Percentiles rank a stretch among this genome's conserved stretches.
Conservation (phyloP, 2,113 vertebrate species). For the Odontophorus gujanensis region DNA sequence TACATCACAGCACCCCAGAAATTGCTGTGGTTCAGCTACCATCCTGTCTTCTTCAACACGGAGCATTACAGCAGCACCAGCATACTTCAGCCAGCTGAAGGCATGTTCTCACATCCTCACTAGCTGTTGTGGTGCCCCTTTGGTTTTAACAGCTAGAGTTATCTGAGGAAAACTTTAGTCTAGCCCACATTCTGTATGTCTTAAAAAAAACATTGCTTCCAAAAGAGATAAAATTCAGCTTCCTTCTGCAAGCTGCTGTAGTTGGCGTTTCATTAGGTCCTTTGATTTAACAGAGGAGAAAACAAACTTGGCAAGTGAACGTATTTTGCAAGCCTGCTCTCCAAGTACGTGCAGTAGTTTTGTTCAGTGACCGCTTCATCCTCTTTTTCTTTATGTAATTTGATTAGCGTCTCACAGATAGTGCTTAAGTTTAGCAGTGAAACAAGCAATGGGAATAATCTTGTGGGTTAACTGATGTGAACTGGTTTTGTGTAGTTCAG, state of each 20-base stretch:
- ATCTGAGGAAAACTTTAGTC: neutral
- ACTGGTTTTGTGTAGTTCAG: neutral
- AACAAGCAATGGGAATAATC: neutral
- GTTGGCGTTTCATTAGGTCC: neutral
- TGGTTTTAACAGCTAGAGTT: neutral
- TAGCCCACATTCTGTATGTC: neutral
- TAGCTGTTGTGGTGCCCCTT: neutral
- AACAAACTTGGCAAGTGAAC: neutral
- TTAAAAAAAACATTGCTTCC: neutral
- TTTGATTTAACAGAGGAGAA: neutral
- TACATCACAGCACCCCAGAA: neutral
- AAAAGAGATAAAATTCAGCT: neutral
- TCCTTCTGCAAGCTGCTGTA: neutral
- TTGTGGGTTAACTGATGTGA: neutral
- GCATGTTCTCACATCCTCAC: neutral
- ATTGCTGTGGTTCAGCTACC: neutral
- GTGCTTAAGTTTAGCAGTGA: neutral
- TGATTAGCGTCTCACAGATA: neutral
- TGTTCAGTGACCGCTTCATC: neutral
- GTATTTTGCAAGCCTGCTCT: neutral
- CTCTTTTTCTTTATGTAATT: conserved; percentile 5
- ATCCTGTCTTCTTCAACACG: neutral
- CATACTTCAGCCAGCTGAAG: neutral
- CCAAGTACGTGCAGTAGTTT: neutral
- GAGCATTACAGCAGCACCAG: neutral